Percentiles rank a stretch among this genome's conserved stretches.
Evolutionary conservation across 2,888 invertebrate species (phyloP).

Genomic region (Catocala nupta): DNA sequence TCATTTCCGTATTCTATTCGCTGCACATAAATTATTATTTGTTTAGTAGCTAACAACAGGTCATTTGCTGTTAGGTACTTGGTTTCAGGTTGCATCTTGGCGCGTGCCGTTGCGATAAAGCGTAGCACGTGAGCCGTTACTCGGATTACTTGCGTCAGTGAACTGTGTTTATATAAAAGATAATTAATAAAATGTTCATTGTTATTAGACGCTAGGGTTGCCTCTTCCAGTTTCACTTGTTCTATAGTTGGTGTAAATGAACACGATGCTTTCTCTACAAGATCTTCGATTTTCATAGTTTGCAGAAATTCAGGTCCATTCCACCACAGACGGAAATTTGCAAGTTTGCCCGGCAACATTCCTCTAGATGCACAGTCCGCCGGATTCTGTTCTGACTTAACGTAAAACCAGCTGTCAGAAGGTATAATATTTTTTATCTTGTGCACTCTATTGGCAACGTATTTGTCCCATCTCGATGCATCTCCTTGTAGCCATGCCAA

Average conservation of each 20-base stretch:
- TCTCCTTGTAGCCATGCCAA: slow-evolving; percentile 14
- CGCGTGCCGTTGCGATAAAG: no score
- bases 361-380: slow-evolving; percentile 22
- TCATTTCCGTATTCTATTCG: slow-evolving; percentile 1
- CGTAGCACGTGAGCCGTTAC: neutral
- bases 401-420: slow-evolving; percentile 5
- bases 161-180: slow-evolving; percentile 16
- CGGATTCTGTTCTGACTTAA: neutral
- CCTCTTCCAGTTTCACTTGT: neutral
- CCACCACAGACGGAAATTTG: slow-evolving; percentile 37
- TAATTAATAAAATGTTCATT: slow-evolving; percentile 5
- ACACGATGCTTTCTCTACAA: neutral
- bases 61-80: slow-evolving; percentile 3
- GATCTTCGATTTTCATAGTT: neutral
- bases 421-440: slow-evolving; percentile 9
- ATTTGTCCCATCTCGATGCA: slow-evolving; percentile 12
- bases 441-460: slow-evolving; percentile 15
- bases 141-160: slow-evolving; percentile 2
- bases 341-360: slow-evolving; percentile 18
- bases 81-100: no score
- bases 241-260: slow-evolving; percentile 5
- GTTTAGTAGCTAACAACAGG: neutral
- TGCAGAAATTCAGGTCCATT: slow-evolving; percentile 25
- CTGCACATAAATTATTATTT: slow-evolving; percentile 9
- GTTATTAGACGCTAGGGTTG: slow-evolving; percentile 1